Base-by-base conservation (phyloP, 2,888 invertebrate genomes). In the Noctua janthe region DNA sequence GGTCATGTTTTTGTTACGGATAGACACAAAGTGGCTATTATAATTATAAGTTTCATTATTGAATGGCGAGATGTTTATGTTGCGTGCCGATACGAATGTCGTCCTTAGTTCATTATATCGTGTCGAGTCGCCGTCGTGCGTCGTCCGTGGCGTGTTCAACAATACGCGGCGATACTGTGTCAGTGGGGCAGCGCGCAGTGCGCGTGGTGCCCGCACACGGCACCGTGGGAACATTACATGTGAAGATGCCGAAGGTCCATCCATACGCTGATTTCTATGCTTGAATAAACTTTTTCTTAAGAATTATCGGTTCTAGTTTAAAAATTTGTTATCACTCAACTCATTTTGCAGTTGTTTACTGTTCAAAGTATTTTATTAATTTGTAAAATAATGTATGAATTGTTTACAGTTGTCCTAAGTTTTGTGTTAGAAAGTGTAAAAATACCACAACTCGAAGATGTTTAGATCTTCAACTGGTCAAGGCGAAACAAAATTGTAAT, bases 151-250 rank as follows among this genome's bases (percentile, higher is more conserved):
- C 66, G 74, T 23, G 64, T 20, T 75, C 75, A 10, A 76, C 74
- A 72, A 64, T 54, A 66, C 66, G 73, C 59, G 66, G 75, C 71
- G 56, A 13, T 76, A 81, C 71, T 49, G 79, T 84, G 87, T 77
- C 83, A 86, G 83, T 83, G 29, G 86, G 76, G 66, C 85, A 78
- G 69, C 1, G 64, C 54, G 71, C 20, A 10, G 69, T 6, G 62
- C 54, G 62, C 54, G 71, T 17, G 10, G 47, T 35, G 51, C 43
- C n/a, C 47, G 66, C 67, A 2, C 17, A 29, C 67, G 5, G 47
- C n/a, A 35, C 70, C 20, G 17, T 29, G 56, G 23, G 43, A 15
- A 1, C 17, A 10, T 64, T 1, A 35, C 11, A 7, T 1, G 39
- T 3, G 6, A 5, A 29, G 6, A 6, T 15, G 35, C 79, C 73